Percentiles rank a stretch among this genome's conserved stretches.
These are phyloP conservation scores for Escarpia spicata DNA, from an alignment of 2,888 invertebrate species.

Conservation along the genomic window DNA sequence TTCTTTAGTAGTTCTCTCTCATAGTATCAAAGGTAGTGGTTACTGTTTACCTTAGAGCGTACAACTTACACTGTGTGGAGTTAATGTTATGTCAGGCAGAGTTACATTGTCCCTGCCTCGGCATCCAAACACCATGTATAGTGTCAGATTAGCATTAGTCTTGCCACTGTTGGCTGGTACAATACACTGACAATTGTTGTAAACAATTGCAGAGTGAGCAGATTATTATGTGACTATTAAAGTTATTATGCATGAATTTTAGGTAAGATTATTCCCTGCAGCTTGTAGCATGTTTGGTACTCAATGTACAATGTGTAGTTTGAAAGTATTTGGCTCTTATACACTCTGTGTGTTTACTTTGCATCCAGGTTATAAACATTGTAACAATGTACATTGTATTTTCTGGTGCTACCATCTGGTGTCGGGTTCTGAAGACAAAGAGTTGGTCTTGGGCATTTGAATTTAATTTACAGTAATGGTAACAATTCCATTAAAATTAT, in stretches of 20 bases:
- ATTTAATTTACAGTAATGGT: no score
- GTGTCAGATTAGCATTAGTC: no score
- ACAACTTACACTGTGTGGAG: background rate
- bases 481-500: no score
- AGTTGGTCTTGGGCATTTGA: no score
- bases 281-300: background rate
- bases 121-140: background rate
- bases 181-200: background rate
- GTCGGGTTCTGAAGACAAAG: background rate
- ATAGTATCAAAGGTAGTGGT: background rate
- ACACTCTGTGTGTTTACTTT: background rate
- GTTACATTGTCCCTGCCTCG: background rate
- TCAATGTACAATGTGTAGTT: background rate
- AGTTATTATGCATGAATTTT: background rate
- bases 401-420: background rate
- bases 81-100: background rate
- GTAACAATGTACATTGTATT: background rate
- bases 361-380: conserved; percentile 9
- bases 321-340: background rate
- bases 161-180: no score
- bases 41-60: background rate
- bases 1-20: background rate
- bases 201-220: background rate
- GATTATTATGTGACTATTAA: background rate
- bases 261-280: background rate